These are phyloP conservation scores for Anneissia japonica DNA, from an alignment of 35 echinoderm and acorn worm species.

Conservation along the genomic window DNA sequence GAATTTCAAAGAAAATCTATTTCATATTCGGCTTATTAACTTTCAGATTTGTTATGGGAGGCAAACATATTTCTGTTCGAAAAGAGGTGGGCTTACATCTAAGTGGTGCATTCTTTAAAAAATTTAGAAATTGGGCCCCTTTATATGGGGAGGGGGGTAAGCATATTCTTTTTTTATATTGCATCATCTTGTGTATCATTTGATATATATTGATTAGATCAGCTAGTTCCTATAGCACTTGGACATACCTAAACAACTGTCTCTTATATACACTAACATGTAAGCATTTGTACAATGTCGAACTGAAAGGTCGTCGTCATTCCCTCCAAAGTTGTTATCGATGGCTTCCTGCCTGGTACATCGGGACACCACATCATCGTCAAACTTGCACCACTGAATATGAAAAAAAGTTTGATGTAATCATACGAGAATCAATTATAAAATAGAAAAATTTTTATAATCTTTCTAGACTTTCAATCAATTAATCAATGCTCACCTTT, in stretches of 20 bases:
- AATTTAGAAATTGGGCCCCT: too few relatives aligned
- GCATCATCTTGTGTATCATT: too few relatives aligned
- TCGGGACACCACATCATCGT: slow-evolving; percentile 96
- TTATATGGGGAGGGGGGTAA: too few relatives aligned
- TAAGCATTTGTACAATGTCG: slow-evolving; percentile 98
- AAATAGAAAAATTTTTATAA: neutral
- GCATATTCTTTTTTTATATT: too few relatives aligned
- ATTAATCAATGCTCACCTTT: slow-evolving; percentile 55
- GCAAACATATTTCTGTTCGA: too few relatives aligned
- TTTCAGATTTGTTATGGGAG: too few relatives aligned
- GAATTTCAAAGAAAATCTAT: too few relatives aligned
- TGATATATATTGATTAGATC: too few relatives aligned
- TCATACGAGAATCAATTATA: neutral
- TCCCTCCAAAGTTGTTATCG: slow-evolving; percentile 98
- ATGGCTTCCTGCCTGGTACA: slow-evolving; percentile 95
- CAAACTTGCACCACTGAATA: slow-evolving; percentile 99
- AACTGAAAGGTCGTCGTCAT: slow-evolving; percentile 91
- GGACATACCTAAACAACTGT: slow-evolving; percentile 79
- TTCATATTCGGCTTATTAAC: too few relatives aligned
- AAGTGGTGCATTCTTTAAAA: too few relatives aligned
- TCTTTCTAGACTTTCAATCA: neutral
- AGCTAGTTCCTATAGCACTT: neutral
- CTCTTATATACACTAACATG: slow-evolving; percentile 99
- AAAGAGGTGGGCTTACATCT: too few relatives aligned
- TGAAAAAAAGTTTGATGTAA: neutral